Evolutionary conservation across 2,888 invertebrate species (phyloP), one percentile per base, ranked within the genome.

Genomic region (Crocallis elinguaria): DNA sequence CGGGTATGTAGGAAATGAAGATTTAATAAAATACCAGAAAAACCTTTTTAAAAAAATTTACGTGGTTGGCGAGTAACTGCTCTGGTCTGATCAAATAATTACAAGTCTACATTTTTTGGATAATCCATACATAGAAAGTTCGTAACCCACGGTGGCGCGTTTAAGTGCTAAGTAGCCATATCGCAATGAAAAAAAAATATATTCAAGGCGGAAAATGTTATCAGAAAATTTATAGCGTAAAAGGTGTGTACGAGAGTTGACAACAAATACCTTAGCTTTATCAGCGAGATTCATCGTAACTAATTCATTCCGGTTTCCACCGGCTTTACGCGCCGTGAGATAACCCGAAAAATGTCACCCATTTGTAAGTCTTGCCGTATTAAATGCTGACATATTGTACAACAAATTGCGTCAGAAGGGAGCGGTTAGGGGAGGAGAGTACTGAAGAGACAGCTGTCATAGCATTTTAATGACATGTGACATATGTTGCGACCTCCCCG

Each of bases 281-380:
- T 54, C 53, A 43, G 38, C 38, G 32, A 49, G 38, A 43, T 54
- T 53, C 52, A 53, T 53, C 50, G 49, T 41, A 38, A 42, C 49
- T 58, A 54, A 60, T 59, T 60, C 58, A 49, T 58, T 19, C 54
- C 42, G 23, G 42, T 12, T 41, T 49, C 44, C 33, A 43, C 42
- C 16, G 29, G 36, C 12, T 2, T 42, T 42, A 13, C 43, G 25
- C n/a, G 12, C n/a, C 14, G 37, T 42, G 42, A 52, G 58, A 63
- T 60, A 62, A 54, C 56, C 56, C 52, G 56, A 58, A 52, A 58
- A 57, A 60, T 52, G 63, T 36, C 37, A 49, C 23, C 39, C 51
- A 51, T 60, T 60, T 42, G 45, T 50, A 45, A 50, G 25, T 51
- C 46, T 43, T 45, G 38, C 19, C 38, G 49, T 42, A 51, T 42